These are phyloP conservation scores for Mylabris phalerata DNA, from an alignment of 1,140 invertebrate genomes.

Conservation along the genomic window DNA sequence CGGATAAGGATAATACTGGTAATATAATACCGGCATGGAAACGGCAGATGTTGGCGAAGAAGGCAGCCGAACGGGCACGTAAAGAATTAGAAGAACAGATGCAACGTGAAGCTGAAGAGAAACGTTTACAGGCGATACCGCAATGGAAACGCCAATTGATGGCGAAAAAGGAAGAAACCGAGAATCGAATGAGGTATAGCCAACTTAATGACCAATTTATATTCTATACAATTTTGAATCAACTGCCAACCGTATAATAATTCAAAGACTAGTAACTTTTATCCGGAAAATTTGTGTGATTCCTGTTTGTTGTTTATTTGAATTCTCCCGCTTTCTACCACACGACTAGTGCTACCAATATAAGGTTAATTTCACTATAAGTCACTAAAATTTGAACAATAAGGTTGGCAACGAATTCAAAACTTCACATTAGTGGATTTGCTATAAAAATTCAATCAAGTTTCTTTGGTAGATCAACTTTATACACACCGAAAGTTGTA, in stretches of 20 bases:
- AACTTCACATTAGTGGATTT: neutral
- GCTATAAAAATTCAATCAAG: neutral
- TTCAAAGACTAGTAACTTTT: too few species aligned
- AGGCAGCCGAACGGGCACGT: constrained; percentile 84
- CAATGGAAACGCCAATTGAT: constrained; percentile 87
- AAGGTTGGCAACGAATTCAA: too few species aligned
- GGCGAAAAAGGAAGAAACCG: constrained; percentile 69
- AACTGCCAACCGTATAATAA: too few species aligned
- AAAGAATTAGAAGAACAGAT: constrained; percentile 82
- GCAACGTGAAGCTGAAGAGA: constrained; percentile 75
- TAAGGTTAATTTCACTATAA: too few species aligned
- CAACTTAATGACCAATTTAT: too few species aligned
- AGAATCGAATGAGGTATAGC: constrained; percentile 60
- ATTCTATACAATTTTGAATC: too few species aligned
- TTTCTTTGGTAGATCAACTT: constrained; percentile 46
- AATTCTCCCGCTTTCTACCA: too few species aligned
- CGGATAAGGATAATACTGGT: constrained; percentile 80
- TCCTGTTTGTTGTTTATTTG: too few species aligned
- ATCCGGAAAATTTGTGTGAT: too few species aligned
- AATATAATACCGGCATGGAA: constrained; percentile 90
- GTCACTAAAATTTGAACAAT: too few species aligned
- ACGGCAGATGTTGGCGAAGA: constrained; percentile 87
- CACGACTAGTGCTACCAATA: too few species aligned
- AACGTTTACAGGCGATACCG: constrained; percentile 77
- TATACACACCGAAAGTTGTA: constrained; percentile 59